These are phyloP conservation scores for Octomys mimax DNA, from an alignment of 2,797 vertebrate genomes.

Conservation along the genomic window DNA sequence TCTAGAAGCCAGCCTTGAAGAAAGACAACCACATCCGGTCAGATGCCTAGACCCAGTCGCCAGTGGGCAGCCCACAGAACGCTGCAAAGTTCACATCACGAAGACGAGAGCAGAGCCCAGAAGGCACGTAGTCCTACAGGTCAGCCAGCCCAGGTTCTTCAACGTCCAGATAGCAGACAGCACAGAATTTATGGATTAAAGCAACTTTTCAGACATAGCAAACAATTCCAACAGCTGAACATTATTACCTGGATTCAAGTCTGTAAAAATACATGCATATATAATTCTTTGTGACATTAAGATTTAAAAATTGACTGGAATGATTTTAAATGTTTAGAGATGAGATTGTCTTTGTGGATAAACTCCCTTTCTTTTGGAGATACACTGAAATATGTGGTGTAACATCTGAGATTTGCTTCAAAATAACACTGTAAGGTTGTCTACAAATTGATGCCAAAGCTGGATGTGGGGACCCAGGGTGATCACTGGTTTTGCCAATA, in stretches of 20 bases:
- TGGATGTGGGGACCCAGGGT: background rate
- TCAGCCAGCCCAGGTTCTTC: background rate
- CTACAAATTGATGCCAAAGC: background rate
- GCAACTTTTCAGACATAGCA: background rate
- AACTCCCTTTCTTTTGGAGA: background rate
- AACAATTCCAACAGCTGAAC: background rate
- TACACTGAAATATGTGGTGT: background rate
- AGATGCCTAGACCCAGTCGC: background rate
- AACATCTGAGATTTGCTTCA: background rate
- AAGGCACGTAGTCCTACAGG: background rate
- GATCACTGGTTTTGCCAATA: background rate
- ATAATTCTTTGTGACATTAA: background rate
- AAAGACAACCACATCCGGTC: background rate
- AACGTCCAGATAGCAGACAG: background rate
- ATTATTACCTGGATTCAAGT: constrained; percentile 19
- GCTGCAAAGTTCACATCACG: background rate
- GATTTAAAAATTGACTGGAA: background rate
- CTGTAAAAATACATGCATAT: background rate
- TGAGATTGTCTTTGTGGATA: background rate
- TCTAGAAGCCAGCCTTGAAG: background rate
- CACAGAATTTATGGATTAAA: background rate
- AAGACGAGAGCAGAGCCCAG: background rate
- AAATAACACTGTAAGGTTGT: background rate
- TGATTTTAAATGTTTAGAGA: background rate
- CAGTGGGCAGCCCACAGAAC: background rate